Percentiles rank a stretch among this genome's conserved stretches.
phyloP scores from a whole-genome alignment of 2,888 invertebrate genomes.

The Eumacrocentrus americanus region DNA sequence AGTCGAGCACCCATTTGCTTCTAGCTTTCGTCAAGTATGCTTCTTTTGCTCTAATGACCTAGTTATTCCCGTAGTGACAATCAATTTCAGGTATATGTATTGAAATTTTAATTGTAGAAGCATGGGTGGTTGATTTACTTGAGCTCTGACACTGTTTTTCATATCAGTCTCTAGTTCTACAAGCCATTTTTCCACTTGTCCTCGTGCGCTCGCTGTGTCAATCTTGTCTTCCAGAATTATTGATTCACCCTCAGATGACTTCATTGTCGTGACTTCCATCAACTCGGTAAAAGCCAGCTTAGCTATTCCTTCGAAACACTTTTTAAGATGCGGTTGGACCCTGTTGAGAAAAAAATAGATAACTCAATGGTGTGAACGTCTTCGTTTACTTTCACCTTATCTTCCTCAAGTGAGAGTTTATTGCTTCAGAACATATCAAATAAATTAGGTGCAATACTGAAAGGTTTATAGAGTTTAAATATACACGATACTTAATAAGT shows the following conservation, averaged over 20 bases:
- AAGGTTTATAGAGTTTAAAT: not conserved
- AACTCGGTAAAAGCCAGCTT: conserved; percentile 65
- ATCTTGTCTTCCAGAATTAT: conserved; percentile 63
- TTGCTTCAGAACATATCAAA: not conserved
- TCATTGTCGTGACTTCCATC: conserved; percentile 66
- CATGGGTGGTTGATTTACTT: conserved; percentile 52
- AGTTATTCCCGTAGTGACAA: not conserved
- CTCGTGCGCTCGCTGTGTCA: conserved; percentile 64
- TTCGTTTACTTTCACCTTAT: not conserved
- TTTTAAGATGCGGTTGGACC: conserved; percentile 70
- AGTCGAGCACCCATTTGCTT: conserved; percentile 67
- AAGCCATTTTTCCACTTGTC: conserved; percentile 63
- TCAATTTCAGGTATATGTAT: not conserved
- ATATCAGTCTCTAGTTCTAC: conserved; percentile 54
- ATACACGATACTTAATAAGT: not conserved
- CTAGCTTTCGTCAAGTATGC: conserved; percentile 59
- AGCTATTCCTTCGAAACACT: conserved; percentile 70
- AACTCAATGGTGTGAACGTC: not conserved
- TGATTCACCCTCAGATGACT: conserved; percentile 65
- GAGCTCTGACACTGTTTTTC: conserved; percentile 63
- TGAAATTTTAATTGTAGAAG: not conserved
- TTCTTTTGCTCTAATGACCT: conserved; percentile 61
- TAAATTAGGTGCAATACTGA: too few relatives aligned
- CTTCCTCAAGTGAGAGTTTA: not conserved
- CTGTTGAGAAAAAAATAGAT: conserved; percentile 42